Evolutionary conservation across 2,888 invertebrate genomes (phyloP), one percentile per base, ranked within the genome.

Genomic region (Mythimna lalbum): DNA sequence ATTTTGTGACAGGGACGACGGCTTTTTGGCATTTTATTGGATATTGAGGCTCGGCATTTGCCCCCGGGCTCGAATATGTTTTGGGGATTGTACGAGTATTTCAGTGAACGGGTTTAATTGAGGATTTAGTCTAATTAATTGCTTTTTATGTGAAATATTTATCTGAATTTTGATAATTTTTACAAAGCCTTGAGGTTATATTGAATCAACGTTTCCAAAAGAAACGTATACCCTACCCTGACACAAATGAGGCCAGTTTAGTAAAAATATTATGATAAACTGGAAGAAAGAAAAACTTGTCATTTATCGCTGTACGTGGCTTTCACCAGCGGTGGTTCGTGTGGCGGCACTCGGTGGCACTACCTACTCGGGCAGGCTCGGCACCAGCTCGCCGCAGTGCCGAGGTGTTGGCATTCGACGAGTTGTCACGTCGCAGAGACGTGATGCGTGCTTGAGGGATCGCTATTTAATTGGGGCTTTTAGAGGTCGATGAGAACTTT

Each of bases 281-380:
- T 69, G 67, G 56, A 62, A 43, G 60, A 55, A 65, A 68, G 36
- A 21, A 59, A 60, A 70, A 67, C 56, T 80, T 83, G 72, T 36
- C 63, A 83, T 82, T 70, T 52, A 14, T 9, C 59, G 52, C 39
- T 56, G 56, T 23, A 53, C 66, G 78, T 77, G 71, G 56, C 66
- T 62, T 64, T 70, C 55, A 61, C 49, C 31, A 63, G n/a, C 23
- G 19, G 14, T 31, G 36, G 61, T 27, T 47, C 27, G 55, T 31
- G 10, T 7, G 21, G 47, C 36, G 65, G 39, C 43, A 62, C 63
- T 57, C 14, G 12, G 57, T n/a, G 57, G 59, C n/a, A n/a, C n/a
- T n/a, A n/a, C n/a, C n/a, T 27, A 17, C 31, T 49, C 55, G 14
- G 47, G 12, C 31, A 21, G n/a, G 27, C 17, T 59, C 31, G 23